A percentile compares a stretch with the other conserved stretches of the same genome.
phyloP scores from a whole-genome alignment of 2,797 vertebrate species.

The Gymnopithys bicolor region DNA sequence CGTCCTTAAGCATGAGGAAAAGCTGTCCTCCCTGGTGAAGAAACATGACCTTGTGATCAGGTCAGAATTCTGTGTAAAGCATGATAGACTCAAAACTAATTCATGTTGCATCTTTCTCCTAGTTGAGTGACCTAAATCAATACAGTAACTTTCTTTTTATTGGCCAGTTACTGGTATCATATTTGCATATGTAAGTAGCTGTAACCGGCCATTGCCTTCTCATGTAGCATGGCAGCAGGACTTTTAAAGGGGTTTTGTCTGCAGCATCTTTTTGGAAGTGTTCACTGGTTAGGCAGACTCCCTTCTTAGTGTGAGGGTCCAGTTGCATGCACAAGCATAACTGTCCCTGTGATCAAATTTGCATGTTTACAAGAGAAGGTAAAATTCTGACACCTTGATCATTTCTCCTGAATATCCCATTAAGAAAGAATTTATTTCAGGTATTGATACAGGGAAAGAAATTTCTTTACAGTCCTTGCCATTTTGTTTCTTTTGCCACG shows the following conservation, averaged over 20 bases:
- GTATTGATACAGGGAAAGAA: background rate
- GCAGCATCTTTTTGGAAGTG: background rate
- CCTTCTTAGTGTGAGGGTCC: background rate
- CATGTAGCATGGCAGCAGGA: accelerated
- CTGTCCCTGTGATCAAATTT: background rate
- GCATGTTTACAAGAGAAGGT: background rate
- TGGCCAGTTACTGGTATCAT: background rate
- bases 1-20: conserved; percentile 82
- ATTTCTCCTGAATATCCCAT: background rate
- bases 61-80: conserved; percentile 69
- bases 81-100: background rate
- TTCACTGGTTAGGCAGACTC: background rate
- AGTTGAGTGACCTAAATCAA: background rate
- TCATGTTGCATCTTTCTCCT: background rate
- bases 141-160: background rate
- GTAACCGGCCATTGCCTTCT: background rate
- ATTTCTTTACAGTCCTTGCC: background rate
- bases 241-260: background rate
- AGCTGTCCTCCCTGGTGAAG: conserved; percentile 86
- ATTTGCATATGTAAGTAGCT: background rate
- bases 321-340: background rate
- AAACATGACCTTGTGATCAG: conserved; percentile 93
- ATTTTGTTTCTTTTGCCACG: background rate
- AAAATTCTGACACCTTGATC: background rate
- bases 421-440: background rate